Base-by-base conservation (phyloP, 2,888 invertebrate genomes). In the Galeruca laticollis region DNA sequence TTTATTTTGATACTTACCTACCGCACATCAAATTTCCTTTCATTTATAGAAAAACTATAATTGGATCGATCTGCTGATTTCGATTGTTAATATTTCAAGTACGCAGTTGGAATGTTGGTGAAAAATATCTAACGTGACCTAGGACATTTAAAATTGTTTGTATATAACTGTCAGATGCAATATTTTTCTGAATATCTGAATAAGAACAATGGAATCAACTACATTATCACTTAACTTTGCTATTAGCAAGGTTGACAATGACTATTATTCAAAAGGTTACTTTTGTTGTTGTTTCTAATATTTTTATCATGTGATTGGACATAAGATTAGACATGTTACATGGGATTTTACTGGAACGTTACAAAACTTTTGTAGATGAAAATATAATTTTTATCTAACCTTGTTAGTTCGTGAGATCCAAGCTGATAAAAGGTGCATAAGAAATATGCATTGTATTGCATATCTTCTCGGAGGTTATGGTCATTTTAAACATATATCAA, bases 151-250 rank as follows among this genome's bases (percentile, higher is more conserved):
- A 40, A n/a, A 40, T 26, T 26, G 40, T n/a, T 11, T 40, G 13
- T 40, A n/a, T 13, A n/a, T n/a, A 40, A n/a, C 13, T 40, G n/a
- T n/a, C 40, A 40, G 40, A 40, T 40, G 40, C 13, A 40, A 40
- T 40, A 40, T 13, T 40, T 40, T 40, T 40, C 40, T 40, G 40
- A 40, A 40, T 40, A 40, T 40, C n/a, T 40, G 40, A 40, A 40
- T 40, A 40, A 40, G 40, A 40, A 40, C 40, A 40, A 40, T 37
- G 37, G 13, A 37, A 37, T 37, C 37, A 11, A 13, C 37, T 11
- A 11, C 11, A 37, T n/a, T n/a, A n/a, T 40, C n/a, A 40, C 1
- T 40, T 40, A n/a, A 40, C 13, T 26, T 40, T 40, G 40, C 13
- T 40, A 15, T 40, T 40, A 4, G n/a, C 40, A 40, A 40, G n/a